Evolutionary conservation across 2,888 invertebrate species (phyloP), one percentile per base, ranked within the genome.

Genomic region (Drosophila leonis): DNA sequence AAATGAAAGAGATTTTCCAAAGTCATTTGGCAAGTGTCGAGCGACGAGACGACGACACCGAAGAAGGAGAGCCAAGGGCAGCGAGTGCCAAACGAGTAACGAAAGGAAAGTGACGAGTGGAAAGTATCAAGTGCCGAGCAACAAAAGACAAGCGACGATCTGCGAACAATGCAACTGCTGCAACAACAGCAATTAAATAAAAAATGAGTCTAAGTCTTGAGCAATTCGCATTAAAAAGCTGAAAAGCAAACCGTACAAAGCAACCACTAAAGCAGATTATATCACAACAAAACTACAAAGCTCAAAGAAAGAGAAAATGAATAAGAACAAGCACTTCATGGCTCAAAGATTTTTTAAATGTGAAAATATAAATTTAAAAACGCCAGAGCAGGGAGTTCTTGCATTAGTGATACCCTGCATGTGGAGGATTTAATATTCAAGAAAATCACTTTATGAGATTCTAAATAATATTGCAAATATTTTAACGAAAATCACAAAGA

Each of bases 1-100:
- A 78, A 78, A 71, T 70, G 54, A 72, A 75, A 81, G 65, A 79
- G 73, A 75, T 82, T 82, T 83, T 82, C 69, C 72, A 83, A 88
- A 84, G 82, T 78, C 88, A 72, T 87, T 84, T 83, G 78, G 65
- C 59, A 66, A 66, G 72, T 60, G 59, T 6, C 12, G 42, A 41
- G 56, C 20, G 39, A 12, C 37, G 61, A 31, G 20, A 12, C 42
- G n/a, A 5, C 12, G 35, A 54, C 13, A 33, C 39, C 27, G 4
- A 2, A 24, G 37, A 4, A 54, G 54, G n/a, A n/a, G 33, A 20
- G 10, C 18, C 35, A 12, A 39, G 37, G 37, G 54, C 13, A 13
- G 54, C 24, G 20, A 46, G 46, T 52, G 37, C 1, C 4, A 6
- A 41, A n/a, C n/a, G n/a, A 65, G 61, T 35, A 62, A 51, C 41